Evolutionary conservation across 2,888 invertebrate species (phyloP).

Genomic region (Taphrorychus bicolor): DNA sequence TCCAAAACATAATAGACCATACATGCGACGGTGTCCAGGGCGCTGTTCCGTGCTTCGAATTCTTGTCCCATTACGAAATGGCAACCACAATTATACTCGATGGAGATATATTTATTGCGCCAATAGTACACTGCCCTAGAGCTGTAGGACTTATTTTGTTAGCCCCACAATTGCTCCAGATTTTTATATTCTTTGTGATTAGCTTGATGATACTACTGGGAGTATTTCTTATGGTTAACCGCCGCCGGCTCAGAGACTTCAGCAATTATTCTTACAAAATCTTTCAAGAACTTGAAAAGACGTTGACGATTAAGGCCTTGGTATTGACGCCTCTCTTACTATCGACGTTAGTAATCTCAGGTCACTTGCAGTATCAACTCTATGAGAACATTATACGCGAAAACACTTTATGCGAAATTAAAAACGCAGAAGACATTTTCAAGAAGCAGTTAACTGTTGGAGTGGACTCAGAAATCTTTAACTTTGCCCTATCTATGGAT

Average conservation of each 20-base stretch:
- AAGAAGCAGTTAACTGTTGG: no score
- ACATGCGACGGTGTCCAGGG: background rate
- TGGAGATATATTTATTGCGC: background rate
- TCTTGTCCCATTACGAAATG: background rate
- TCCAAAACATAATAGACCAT: background rate
- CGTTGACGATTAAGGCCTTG: no score
- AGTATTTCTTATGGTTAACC: no score
- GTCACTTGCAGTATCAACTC: background rate
- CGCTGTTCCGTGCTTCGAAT: background rate
- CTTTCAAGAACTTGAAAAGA: no score
- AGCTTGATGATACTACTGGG: no score
- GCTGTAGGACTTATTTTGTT: background rate
- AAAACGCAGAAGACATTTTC: background rate
- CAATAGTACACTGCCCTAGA: background rate
- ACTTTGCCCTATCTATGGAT: no score
- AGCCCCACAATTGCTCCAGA: background rate
- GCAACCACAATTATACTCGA: background rate
- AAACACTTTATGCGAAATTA: background rate
- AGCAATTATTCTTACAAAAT: no score
- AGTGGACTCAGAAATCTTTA: no score
- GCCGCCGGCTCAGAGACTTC: no score
- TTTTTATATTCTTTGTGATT: background rate
- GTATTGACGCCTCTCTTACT: background rate
- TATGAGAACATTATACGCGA: background rate
- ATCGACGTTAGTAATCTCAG: background rate